A percentile compares a stretch with the other conserved stretches of the same genome.
phyloP scores from a whole-genome alignment of 2,888 invertebrate genomes.

The Lordiphosa fenestrarum region DNA sequence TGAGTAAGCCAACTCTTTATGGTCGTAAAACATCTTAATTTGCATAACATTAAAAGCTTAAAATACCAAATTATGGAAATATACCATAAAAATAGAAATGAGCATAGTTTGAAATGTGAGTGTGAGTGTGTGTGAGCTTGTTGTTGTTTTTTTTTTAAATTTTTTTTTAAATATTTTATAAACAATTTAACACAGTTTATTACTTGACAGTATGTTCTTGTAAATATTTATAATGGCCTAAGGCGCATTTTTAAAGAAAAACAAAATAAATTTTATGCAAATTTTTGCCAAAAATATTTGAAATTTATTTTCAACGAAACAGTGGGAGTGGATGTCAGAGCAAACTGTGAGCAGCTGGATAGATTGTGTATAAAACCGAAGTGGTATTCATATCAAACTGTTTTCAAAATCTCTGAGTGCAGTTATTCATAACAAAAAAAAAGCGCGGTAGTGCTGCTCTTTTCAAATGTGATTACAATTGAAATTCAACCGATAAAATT shows the following conservation, averaged over 20 bases:
- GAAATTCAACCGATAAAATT: too few species aligned
- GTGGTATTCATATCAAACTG: constrained; percentile 12
- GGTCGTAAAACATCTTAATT: constrained; percentile 35
- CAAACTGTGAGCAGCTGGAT: constrained; percentile 7
- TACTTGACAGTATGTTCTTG: constrained; percentile 6
- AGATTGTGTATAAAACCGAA: constrained; percentile 2
- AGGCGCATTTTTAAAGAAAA: constrained; percentile 2
- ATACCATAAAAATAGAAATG: constrained; percentile 26
- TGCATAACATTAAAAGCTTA: constrained; percentile 28
- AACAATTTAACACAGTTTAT: constrained; percentile 13
- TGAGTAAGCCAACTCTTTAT: constrained; percentile 11
- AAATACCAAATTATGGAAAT: constrained; percentile 42
- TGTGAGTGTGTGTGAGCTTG: neutral
- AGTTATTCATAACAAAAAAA: too few species aligned
- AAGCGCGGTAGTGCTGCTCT: too few species aligned
- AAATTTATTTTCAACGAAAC: neutral
- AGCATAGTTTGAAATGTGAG: constrained; percentile 17
- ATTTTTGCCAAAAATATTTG: constrained; percentile 1
- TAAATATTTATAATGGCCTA: constrained; percentile 6
- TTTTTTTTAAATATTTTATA: constrained; percentile 1
- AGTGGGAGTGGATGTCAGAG: neutral
- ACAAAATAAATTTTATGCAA: neutral
- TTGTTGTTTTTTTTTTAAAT: neutral
- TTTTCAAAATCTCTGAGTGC: too few species aligned
- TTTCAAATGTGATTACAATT: too few species aligned